Evolutionary conservation across 2,797 vertebrate species (phyloP).

Genomic region (Enteromius radiatus): DNA sequence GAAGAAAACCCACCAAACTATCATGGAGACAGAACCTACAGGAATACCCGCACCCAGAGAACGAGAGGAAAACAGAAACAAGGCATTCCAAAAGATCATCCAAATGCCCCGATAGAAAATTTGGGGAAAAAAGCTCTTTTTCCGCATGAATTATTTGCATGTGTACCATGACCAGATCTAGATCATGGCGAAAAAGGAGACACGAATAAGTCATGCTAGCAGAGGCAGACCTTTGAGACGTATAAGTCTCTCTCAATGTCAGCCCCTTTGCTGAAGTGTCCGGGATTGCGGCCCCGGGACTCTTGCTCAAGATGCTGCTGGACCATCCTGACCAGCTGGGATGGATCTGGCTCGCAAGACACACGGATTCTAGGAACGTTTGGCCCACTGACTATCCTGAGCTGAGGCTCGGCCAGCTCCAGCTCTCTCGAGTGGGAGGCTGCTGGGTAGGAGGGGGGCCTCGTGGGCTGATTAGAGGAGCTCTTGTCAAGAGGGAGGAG

Average conservation of each 20-base stretch:
- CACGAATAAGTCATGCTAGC: neutral
- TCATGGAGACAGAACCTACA: neutral
- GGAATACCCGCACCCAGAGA: neutral
- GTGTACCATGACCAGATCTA: constrained; percentile 31
- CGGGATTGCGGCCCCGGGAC: constrained; percentile 64
- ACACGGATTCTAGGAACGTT: constrained; percentile 72
- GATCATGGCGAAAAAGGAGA: constrained; percentile 6
- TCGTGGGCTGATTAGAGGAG: constrained; percentile 61
- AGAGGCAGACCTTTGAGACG: constrained; percentile 31
- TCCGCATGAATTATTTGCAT: constrained; percentile 8
- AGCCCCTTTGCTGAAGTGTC: constrained; percentile 65
- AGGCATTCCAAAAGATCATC: constrained; percentile 43
- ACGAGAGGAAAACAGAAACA: constrained; percentile 8
- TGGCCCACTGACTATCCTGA: constrained; percentile 43
- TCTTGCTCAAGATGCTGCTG: constrained; percentile 42
- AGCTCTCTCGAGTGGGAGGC: constrained; percentile 66
- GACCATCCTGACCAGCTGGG: constrained; percentile 27
- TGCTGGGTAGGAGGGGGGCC: constrained; percentile 74
- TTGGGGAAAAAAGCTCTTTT: constrained; percentile 1
- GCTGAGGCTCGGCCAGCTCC: constrained; percentile 50
- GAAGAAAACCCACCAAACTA: constrained; percentile 31
- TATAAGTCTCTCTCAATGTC: constrained; percentile 38
- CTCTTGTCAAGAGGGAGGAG: constrained; percentile 67
- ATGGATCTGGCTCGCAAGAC: constrained; percentile 67
- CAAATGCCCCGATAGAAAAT: constrained; percentile 43